Evolutionary conservation across 2,888 invertebrate genomes (phyloP).

Genomic region (Rotaria socialis): DNA sequence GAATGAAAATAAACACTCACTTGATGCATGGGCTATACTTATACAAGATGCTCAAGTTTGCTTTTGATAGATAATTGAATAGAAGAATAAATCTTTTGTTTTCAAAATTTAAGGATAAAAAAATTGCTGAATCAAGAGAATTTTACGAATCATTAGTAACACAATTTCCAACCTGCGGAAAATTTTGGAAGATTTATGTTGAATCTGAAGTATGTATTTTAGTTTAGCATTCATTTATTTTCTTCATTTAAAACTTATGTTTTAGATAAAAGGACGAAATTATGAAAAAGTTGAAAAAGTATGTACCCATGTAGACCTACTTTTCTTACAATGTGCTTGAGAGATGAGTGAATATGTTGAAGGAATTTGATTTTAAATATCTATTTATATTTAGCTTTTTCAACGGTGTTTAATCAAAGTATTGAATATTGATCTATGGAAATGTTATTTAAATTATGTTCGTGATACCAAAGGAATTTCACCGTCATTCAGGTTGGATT

Average conservation of each 20-base stretch:
- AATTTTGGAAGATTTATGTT: conserved; percentile 97
- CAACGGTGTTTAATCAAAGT: conserved; percentile 96
- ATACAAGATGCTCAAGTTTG: conserved; percentile 43
- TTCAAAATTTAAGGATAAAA: conserved; percentile 49
- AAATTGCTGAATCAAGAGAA: conserved; percentile 75
- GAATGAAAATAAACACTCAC: conserved; percentile 36
- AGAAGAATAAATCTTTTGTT: neutral
- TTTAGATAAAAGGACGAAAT: conserved; percentile 30
- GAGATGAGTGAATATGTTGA: too few species aligned
- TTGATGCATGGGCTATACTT: conserved; percentile 42
- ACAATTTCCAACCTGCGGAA: conserved; percentile 89
- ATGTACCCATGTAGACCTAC: neutral
- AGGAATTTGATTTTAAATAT: neutral
- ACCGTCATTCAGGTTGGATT: conserved; percentile 16
- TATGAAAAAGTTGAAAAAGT: conserved; percentile 30
- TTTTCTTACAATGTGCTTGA: too few species aligned
- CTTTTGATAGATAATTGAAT: neutral
- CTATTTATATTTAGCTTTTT: conserved; percentile 70
- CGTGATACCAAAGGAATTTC: conserved; percentile 75
- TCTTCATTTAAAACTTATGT: neutral
- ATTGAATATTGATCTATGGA: conserved; percentile 95
- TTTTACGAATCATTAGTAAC: conserved; percentile 88
- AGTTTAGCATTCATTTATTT: conserved; percentile 39
- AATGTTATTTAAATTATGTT: conserved; percentile 91
- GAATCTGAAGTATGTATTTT: conserved; percentile 61